These are phyloP conservation scores for Panurus biarmicus DNA, from an alignment of 2,113 vertebrate species.

Conservation along the genomic window DNA sequence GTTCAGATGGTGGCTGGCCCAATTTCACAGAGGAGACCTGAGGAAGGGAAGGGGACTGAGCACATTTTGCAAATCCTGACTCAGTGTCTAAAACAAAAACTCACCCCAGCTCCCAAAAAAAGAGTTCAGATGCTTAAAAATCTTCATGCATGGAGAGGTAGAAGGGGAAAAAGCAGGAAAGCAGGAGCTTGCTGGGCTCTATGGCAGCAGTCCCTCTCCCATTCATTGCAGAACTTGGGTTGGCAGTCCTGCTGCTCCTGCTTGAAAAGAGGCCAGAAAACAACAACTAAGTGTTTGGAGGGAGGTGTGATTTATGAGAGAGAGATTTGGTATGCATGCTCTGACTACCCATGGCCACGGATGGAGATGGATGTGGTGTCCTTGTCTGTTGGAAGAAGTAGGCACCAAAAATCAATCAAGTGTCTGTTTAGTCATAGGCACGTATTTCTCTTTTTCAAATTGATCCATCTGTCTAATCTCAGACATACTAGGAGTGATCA, in stretches of 20 bases:
- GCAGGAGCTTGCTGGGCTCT: rapidly evolving
- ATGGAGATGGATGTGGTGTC: constrained; percentile 21
- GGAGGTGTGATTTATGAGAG: background rate
- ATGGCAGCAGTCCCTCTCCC: rapidly evolving
- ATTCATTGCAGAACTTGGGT: background rate
- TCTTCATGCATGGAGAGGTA: too few relatives aligned
- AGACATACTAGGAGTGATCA: constrained; percentile 7
- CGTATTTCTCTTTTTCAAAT: constrained; percentile 16
- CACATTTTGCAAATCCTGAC: background rate
- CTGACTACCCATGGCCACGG: background rate
- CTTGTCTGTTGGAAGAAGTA: constrained; percentile 23
- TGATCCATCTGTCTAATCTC: constrained; percentile 24
- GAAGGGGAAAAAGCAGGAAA: background rate
- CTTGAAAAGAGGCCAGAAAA: background rate
- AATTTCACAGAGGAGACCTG: background rate
- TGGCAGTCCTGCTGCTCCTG: background rate
- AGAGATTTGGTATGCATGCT: constrained; percentile 16
- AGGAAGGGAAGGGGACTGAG: background rate
- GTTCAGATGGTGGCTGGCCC: background rate
- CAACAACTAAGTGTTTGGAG: background rate
- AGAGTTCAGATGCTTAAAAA: background rate
- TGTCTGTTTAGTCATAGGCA: constrained; percentile 33
- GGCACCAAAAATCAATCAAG: constrained; percentile 20
- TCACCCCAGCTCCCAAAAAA: background rate
- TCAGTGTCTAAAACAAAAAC: background rate